Conservation (phyloP, 2,113 vertebrate genomes). For the Dissostichus mawsoni region DNA sequence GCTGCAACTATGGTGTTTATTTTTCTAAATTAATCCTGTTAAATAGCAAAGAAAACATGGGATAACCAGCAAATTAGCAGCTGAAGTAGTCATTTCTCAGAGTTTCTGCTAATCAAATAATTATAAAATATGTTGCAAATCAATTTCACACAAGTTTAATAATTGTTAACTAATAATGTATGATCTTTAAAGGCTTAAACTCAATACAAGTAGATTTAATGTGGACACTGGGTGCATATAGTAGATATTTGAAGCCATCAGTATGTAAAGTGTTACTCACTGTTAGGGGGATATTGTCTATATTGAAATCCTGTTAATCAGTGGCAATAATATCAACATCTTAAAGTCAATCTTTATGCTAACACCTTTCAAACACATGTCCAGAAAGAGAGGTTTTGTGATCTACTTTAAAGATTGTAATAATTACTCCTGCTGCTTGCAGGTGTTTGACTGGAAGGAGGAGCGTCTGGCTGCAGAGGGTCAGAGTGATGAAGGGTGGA, state of each 20-base stretch:
- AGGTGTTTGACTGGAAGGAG: slow-evolving; percentile 77
- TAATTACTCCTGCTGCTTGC: not conserved
- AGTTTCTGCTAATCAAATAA: not conserved
- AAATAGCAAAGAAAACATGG: not conserved
- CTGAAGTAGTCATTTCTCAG: not conserved
- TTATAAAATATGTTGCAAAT: not conserved
- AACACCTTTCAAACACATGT: not conserved
- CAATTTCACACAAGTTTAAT: not conserved
- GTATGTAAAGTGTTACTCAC: not conserved
- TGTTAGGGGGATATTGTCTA: not conserved
- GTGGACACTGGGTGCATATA: not conserved
- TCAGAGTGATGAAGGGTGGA: slow-evolving; percentile 76
- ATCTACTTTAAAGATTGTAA: not conserved
- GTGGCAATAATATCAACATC: not conserved
- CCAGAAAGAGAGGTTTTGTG: not conserved
- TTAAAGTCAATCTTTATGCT: too few species aligned
- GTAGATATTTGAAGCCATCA: not conserved
- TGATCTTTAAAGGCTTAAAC: not conserved
- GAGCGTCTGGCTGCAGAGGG: slow-evolving; percentile 70
- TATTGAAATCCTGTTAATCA: not conserved
- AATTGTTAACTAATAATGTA: slow-evolving; percentile 9
- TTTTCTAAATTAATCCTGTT: too few species aligned
- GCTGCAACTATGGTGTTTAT: too few species aligned
- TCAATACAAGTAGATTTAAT: not conserved
- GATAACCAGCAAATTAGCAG: not conserved